Evolutionary conservation across 2,888 invertebrate genomes (phyloP), one percentile per base, ranked within the genome.

Genomic region (Leptinotarsa peninsularis): DNA sequence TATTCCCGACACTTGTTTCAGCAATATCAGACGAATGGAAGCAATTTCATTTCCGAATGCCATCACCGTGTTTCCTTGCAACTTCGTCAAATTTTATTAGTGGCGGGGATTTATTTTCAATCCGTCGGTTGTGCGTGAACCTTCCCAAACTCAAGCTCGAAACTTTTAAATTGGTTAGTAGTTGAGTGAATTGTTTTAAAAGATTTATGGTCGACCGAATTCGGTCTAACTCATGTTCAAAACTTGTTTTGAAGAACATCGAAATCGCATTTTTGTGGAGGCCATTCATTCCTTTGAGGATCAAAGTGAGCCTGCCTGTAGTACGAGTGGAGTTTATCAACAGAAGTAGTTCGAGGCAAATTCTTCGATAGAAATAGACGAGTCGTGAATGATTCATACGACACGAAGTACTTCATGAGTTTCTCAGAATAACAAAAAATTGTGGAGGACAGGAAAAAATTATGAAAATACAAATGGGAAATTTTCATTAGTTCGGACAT

Each of bases 101-200:
- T 27, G 63, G 63, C 63, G 43, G 43, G 63, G 63, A 66, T 66
- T 66, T 52, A 66, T 66, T 71, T 71, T 50, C 21, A 66, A 71
- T 33, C 54, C 43, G 15, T 43, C 23, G 71, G 18, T 18, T 23
- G 71, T 71, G 50, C 49, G 66, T 63, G 43, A 21, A 23, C 43
- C 49, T 50, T 52, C 21, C 66, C 66, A 58, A 58, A 58, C 58
- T 71, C 21, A 50, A 52, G 58, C 23, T 58, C 70, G 18, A 67
- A 74, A 71, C 74, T 74, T 74, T 74, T 71, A 74, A 74, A 74
- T 71, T 71, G 56, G 58, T 66, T 71, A 71, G 58, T 67, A 67
- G 71, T 71, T 71, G 33, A 66, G 71, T 67, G 71, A 71, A 74
- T 74, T 74, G 74, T 74, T 74, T 74, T 58, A 67, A 67, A 74